Conservation (phyloP, 1,140 invertebrate genomes). For the Antheraea pernyi region DNA sequence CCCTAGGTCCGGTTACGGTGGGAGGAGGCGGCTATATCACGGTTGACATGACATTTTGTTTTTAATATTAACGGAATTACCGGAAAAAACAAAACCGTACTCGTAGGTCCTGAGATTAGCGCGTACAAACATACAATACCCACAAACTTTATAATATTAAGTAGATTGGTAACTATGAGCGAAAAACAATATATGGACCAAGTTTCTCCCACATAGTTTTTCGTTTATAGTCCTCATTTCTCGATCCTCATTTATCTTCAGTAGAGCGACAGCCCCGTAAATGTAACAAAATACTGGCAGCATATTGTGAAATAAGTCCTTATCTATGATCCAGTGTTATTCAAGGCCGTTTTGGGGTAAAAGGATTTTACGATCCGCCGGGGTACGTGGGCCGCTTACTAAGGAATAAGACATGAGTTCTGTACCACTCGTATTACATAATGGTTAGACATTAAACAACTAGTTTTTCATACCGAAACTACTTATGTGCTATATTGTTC, state of each 20-base stretch:
- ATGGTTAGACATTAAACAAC: conserved; percentile 9
- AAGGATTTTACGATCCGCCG: conserved; percentile 32
- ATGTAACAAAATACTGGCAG: conserved; percentile 26
- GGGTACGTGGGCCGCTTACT: conserved; percentile 27
- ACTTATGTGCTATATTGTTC: background rate
- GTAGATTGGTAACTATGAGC: background rate
- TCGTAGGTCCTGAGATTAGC: too few relatives aligned
- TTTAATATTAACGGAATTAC: too few relatives aligned
- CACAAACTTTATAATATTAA: too few relatives aligned
- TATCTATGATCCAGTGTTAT: conserved; percentile 32
- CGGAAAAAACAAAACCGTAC: too few relatives aligned
- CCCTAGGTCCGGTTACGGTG: too few relatives aligned
- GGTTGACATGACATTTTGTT: too few relatives aligned
- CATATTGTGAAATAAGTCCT: conserved; percentile 30
- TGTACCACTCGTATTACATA: conserved; percentile 14
- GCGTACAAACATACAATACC: too few relatives aligned
- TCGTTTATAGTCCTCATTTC: conserved; percentile 12
- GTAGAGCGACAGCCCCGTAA: conserved; percentile 15
- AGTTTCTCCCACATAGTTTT: conserved; percentile 4
- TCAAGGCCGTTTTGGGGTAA: conserved; percentile 31
- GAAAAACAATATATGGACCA: background rate
- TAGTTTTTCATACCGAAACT: conserved; percentile 11
- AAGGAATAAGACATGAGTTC: conserved; percentile 18
- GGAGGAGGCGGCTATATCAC: too few relatives aligned
- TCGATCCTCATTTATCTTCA: conserved; percentile 15